Evolutionary conservation across 2,797 vertebrate genomes (phyloP), one percentile per base, ranked within the genome.

Genomic region (Characodon lateralis): DNA sequence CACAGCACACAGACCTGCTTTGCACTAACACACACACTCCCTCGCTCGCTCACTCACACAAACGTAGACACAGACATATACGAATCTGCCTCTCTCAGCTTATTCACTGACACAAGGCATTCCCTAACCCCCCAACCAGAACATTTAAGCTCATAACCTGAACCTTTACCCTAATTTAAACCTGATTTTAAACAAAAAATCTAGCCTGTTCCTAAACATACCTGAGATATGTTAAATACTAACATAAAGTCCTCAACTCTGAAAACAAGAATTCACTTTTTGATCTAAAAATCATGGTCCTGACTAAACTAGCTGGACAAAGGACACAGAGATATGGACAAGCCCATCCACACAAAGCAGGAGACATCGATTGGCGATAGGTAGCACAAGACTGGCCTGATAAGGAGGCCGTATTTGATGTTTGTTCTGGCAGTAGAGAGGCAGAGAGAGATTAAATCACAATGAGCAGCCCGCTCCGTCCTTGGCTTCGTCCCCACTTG

Each of bases 331-430:
- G 68, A 73, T 63, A 79, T 76, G 51, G 48, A 85, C 79, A 13
- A 51, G 59, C 70, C 81, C 35, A 81, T 84, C 78, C 85, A 81
- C 85, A 85, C 77, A 85, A 78, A 91, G 78, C 72, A 71, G 83
- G 46, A 82, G 84, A 82, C 94, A 95, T 94, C 81, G 94, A 94
- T 94, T 91, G 91, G 90, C 61, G 89, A 92, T 92, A 90, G 91
- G 90, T 88, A 92, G 90, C 92, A 85, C 76, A 71, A 73, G 88
- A 72, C 79, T 59, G 65, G 84, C 74, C 92, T 92, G 94, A 94
- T 94, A 94, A 95, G 93, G 80, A 90, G 90, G 88, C 89, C 89
- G 89, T 90, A 90, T 95, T 93, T 93, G 93, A 93, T 94, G 93
- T 95, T 94, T 94, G 93, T 89, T 92, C 88, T 89, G 70, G 84